Percentiles rank a stretch among this genome's conserved stretches.
These are phyloP conservation scores for Gallinago nigripennis DNA, from an alignment of 2,797 vertebrate genomes.

Conservation along the genomic window DNA sequence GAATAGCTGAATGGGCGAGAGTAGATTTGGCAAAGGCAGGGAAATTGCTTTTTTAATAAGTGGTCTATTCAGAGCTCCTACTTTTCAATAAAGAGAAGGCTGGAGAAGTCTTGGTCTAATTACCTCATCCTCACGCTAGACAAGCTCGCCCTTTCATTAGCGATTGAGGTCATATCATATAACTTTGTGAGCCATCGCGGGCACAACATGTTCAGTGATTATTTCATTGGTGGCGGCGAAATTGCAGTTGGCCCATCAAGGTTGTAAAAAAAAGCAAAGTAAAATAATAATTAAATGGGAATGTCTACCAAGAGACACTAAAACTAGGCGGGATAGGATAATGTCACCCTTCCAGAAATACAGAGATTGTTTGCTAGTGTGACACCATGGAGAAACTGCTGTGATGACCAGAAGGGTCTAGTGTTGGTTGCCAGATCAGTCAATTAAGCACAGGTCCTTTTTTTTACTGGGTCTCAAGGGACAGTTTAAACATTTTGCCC, in stretches of 20 bases:
- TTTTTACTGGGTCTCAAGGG: not conserved
- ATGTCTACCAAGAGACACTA: slow-evolving; percentile 31
- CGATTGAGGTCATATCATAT: slow-evolving; percentile 71
- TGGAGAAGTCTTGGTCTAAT: slow-evolving; percentile 65
- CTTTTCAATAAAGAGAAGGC: slow-evolving; percentile 70
- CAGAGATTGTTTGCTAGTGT: not conserved
- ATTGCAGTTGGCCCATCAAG: slow-evolving; percentile 3
- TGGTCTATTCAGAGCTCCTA: slow-evolving; percentile 68
- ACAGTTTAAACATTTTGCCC: not conserved
- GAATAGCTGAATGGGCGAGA: slow-evolving; percentile 41
- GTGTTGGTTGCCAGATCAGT: not conserved
- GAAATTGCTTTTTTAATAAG: slow-evolving; percentile 77
- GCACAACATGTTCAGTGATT: slow-evolving; percentile 22
- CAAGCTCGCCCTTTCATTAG: slow-evolving; percentile 66
- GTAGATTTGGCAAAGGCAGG: slow-evolving; percentile 54
- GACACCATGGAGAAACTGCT: slow-evolving; percentile 28
- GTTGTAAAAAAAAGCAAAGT: slow-evolving; percentile 4
- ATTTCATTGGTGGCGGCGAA: slow-evolving; percentile 42
- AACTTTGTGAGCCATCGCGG: slow-evolving; percentile 58
- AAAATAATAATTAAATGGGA: not conserved
- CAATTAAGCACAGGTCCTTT: not conserved
- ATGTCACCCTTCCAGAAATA: slow-evolving; percentile 11
- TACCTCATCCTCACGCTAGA: slow-evolving; percentile 60
- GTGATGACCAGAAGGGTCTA: not conserved
- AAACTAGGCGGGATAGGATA: slow-evolving; percentile 34